Conservation (phyloP, 2,888 invertebrate species). For the Monoplex corrugatus region DNA sequence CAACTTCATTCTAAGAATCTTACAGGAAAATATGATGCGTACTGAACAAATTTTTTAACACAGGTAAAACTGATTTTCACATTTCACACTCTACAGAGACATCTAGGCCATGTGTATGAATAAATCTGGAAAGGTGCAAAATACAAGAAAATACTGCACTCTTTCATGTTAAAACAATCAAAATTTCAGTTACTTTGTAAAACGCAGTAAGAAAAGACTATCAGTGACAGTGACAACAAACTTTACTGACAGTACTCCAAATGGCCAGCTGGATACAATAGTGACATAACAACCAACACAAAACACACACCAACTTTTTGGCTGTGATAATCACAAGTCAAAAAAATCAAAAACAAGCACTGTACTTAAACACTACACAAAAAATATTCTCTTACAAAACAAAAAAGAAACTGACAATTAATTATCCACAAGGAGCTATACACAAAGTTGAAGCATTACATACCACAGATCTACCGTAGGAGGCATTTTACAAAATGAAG, state of each 20-base stretch:
- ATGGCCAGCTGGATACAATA: constrained; percentile 42
- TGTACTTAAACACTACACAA: background rate
- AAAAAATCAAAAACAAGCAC: constrained; percentile 41
- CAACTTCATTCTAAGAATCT: too few relatives aligned
- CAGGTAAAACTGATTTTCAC: too few relatives aligned
- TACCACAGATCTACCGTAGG: background rate
- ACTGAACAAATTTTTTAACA: too few relatives aligned
- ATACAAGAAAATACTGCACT: background rate
- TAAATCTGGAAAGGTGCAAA: background rate
- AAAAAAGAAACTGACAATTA: too few relatives aligned
- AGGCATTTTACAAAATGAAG: background rate
- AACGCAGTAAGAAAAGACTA: too few relatives aligned
- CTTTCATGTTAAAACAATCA: background rate
- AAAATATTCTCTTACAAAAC: background rate
- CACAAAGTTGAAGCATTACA: background rate
- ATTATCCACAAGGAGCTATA: background rate
- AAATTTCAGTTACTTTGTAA: too few relatives aligned
- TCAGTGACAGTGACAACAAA: constrained; percentile 38
- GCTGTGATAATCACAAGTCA: constrained; percentile 36
- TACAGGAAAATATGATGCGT: too few relatives aligned
- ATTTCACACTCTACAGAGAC: background rate
- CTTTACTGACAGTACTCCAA: constrained; percentile 35
- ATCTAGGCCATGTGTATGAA: background rate
- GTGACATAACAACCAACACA: constrained; percentile 36
- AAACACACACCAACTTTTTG: background rate